Conservation (phyloP, 2,888 invertebrate genomes). For the Cyaniris semiargus region DNA sequence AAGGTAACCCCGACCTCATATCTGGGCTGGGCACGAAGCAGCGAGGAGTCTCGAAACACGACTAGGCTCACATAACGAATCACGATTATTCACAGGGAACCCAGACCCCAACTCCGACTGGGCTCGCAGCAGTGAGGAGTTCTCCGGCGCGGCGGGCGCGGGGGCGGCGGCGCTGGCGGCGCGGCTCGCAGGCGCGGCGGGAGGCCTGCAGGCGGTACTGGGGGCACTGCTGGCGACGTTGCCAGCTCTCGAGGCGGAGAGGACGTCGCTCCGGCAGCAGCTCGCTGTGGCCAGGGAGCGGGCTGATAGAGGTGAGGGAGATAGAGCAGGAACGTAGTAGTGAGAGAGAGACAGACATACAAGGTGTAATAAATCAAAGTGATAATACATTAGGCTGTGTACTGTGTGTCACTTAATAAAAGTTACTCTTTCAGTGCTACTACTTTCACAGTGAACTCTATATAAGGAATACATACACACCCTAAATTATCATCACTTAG, state of each 20-base stretch:
- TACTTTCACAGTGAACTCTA: too few relatives aligned
- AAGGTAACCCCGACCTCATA: too few relatives aligned
- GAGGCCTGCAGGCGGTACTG: slow-evolving; percentile 56
- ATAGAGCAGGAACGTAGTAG: background rate
- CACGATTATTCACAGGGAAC: background rate
- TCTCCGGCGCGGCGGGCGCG: slow-evolving; percentile 41
- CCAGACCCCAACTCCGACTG: background rate
- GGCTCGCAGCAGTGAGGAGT: background rate
- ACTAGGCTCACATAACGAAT: background rate
- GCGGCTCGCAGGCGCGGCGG: slow-evolving; percentile 48
- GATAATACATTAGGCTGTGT: too few relatives aligned
- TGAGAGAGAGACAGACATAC: too few relatives aligned
- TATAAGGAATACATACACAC: too few relatives aligned
- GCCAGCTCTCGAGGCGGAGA: slow-evolving; percentile 46
- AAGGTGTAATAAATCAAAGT: too few relatives aligned
- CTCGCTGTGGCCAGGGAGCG: slow-evolving; percentile 50
- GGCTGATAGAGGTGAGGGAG: background rate
- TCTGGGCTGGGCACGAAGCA: too few relatives aligned
- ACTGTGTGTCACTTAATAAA: too few relatives aligned
- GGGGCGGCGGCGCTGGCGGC: slow-evolving; percentile 51
- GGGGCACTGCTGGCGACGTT: slow-evolving; percentile 50
- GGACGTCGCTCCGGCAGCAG: slow-evolving; percentile 45
- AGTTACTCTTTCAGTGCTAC: too few relatives aligned
- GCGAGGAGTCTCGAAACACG: background rate
- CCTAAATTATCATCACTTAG: too few relatives aligned